These are phyloP conservation scores for Thereva nobilitata DNA, from an alignment of 2,888 invertebrate genomes.

Conservation along the genomic window DNA sequence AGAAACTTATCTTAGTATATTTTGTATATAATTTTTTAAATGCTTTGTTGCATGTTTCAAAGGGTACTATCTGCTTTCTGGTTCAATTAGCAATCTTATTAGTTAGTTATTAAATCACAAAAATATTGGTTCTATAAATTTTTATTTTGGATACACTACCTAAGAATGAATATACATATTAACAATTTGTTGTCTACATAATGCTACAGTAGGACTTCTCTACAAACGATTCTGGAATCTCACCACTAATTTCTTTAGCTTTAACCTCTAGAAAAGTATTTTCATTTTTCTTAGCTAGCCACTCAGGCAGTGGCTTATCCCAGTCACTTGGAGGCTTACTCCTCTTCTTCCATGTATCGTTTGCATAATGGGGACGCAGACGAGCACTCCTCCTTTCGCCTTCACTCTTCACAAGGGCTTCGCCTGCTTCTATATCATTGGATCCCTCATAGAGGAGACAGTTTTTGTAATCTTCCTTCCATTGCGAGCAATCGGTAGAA, in stretches of 20 bases:
- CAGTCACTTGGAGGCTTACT: conserved; percentile 77
- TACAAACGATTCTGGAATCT: no score
- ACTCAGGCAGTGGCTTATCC: conserved; percentile 78
- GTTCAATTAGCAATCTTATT: no score
- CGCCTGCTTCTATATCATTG: conserved; percentile 66
- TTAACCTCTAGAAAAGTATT: conserved; percentile 68
- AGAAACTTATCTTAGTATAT: no score
- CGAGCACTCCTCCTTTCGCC: conserved; percentile 66
- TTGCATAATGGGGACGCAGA: conserved; percentile 69
- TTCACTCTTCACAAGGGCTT: conserved; percentile 73
- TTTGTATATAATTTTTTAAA: no score
- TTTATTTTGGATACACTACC: no score
- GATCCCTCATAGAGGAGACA: conserved; percentile 70
- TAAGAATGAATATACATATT: no score
- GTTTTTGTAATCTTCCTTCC: conserved; percentile 77
- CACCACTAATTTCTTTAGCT: conserved; percentile 62
- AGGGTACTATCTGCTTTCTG: no score
- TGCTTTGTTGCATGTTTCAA: no score
- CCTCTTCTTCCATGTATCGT: conserved; percentile 80
- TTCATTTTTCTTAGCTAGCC: conserved; percentile 70
- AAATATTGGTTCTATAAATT: no score
- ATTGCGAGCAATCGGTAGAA: conserved; percentile 72
- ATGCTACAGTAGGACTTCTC: no score
- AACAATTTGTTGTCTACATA: no score
- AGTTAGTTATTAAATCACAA: no score